These are phyloP conservation scores for Hippoglossus stenolepis DNA, from an alignment of 2,113 vertebrate genomes.

Conservation along the genomic window DNA sequence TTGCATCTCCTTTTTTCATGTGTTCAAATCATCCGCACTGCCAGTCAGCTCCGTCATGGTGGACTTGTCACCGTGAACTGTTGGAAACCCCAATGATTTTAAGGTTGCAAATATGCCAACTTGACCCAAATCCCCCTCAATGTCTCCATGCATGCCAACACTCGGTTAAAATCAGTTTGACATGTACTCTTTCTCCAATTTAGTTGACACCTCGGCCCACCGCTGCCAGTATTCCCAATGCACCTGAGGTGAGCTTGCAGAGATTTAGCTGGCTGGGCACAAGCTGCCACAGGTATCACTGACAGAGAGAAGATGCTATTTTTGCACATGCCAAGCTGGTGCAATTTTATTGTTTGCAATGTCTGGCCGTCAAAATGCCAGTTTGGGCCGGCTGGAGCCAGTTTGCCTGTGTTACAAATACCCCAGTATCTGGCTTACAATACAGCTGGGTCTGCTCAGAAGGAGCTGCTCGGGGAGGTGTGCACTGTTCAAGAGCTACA, in stretches of 20 bases:
- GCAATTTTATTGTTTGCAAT: slow-evolving; percentile 50
- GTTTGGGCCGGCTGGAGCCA: slow-evolving; percentile 44
- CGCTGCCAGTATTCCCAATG: slow-evolving; percentile 37
- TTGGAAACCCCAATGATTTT: slow-evolving; percentile 13
- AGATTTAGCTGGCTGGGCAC: slow-evolving; percentile 43
- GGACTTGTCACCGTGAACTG: background rate
- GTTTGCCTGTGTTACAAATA: slow-evolving; percentile 47
- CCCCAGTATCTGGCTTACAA: slow-evolving; percentile 19
- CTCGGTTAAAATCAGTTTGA: slow-evolving; percentile 43
- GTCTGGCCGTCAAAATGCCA: slow-evolving; percentile 51
- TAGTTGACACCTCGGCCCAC: slow-evolving; percentile 49
- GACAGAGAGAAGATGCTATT: slow-evolving; percentile 43
- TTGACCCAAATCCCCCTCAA: slow-evolving; percentile 17
- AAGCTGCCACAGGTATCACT: slow-evolving; percentile 47
- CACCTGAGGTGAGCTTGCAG: slow-evolving; percentile 39
- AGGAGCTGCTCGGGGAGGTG: slow-evolving; percentile 21
- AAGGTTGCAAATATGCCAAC: slow-evolving; percentile 9
- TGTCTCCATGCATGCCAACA: slow-evolving; percentile 20
- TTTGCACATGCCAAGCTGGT: slow-evolving; percentile 44
- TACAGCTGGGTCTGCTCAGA: slow-evolving; percentile 15
- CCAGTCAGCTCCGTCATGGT: background rate
- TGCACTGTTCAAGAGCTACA: slow-evolving; percentile 45
- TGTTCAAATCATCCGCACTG: background rate
- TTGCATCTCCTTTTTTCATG: slow-evolving; percentile 1
- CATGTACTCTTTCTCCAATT: slow-evolving; percentile 29